phyloP scores from a whole-genome alignment of 2,113 vertebrate species.

The Centropristis striata region DNA sequence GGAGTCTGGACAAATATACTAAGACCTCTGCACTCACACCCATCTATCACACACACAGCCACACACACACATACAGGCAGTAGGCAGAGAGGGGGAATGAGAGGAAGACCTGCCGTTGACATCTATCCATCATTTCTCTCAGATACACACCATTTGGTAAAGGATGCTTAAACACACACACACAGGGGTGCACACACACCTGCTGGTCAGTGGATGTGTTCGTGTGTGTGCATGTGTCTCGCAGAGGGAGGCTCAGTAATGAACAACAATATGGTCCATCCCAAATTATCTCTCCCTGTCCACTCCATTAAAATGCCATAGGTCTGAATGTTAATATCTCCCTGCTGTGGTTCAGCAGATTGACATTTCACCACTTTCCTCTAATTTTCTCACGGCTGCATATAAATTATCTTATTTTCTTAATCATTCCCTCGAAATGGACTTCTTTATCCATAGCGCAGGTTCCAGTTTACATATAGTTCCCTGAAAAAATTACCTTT shows the following conservation, averaged over 20 bases:
- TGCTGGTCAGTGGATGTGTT: slow-evolving; percentile 4
- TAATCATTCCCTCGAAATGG: not conserved
- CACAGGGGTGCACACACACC: not conserved
- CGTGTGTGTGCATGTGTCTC: slow-evolving; percentile 22
- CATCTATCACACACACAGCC: slow-evolving; percentile 46
- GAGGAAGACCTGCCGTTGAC: slow-evolving; percentile 63
- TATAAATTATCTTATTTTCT: slow-evolving; percentile 1
- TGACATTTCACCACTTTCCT: slow-evolving; percentile 48
- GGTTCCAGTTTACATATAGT: not conserved
- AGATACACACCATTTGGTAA: slow-evolving; percentile 8
- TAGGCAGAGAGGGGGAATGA: slow-evolving; percentile 31
- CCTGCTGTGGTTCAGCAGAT: slow-evolving; percentile 34
- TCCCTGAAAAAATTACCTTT: not conserved
- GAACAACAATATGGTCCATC: slow-evolving; percentile 70
- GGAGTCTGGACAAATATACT: slow-evolving; percentile 62
- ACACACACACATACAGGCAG: not conserved
- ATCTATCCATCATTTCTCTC: slow-evolving; percentile 77
- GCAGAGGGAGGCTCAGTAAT: slow-evolving; percentile 61
- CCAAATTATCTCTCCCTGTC: slow-evolving; percentile 67
- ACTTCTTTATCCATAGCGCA: not conserved
- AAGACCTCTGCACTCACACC: slow-evolving; percentile 60
- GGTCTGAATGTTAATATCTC: slow-evolving; percentile 68
- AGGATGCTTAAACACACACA: slow-evolving; percentile 14
- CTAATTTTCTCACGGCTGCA: slow-evolving; percentile 26
- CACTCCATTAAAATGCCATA: slow-evolving; percentile 77